Conservation (phyloP, 1,140 invertebrate species). For the Meloidogyne exigua region DNA sequence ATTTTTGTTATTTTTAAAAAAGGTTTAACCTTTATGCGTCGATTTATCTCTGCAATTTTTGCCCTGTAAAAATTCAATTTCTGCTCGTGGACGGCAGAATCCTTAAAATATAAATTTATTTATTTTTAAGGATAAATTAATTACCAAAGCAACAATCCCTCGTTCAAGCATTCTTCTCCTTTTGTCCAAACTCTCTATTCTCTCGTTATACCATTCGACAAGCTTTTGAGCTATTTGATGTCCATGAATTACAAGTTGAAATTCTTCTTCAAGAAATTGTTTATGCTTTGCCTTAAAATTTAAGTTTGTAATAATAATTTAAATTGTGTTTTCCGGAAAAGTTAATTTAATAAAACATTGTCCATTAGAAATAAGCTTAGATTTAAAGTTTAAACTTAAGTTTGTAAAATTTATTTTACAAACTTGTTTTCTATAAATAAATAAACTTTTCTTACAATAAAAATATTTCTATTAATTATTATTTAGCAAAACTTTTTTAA, state of each 20-base stretch:
- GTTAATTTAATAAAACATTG: too few relatives aligned
- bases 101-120: conserved; percentile 41
- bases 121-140: not conserved
- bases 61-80: conserved; percentile 59
- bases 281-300: conserved; percentile 54
- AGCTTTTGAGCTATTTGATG: conserved; percentile 38
- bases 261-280: conserved; percentile 49
- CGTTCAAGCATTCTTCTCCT: conserved; percentile 46
- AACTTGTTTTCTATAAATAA: too few relatives aligned
- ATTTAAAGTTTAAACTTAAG: too few relatives aligned
- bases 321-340: too few relatives aligned
- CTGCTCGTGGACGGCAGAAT: conserved; percentile 59
- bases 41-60: conserved; percentile 57
- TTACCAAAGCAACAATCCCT: conserved; percentile 59
- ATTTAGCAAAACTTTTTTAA: not conserved
- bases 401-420: too few relatives aligned
- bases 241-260: conserved; percentile 37
- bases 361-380: too few relatives aligned
- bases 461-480: not conserved
- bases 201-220: conserved; percentile 40
- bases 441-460: too few relatives aligned
- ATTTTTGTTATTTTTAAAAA: not conserved
- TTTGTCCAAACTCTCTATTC: conserved; percentile 48
- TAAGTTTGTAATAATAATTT: too few relatives aligned
- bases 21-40: conserved; percentile 49